Percentiles rank a stretch among this genome's conserved stretches.
These are phyloP conservation scores for Endomychus coccineus DNA, from an alignment of 2,888 invertebrate species.

Conservation along the genomic window DNA sequence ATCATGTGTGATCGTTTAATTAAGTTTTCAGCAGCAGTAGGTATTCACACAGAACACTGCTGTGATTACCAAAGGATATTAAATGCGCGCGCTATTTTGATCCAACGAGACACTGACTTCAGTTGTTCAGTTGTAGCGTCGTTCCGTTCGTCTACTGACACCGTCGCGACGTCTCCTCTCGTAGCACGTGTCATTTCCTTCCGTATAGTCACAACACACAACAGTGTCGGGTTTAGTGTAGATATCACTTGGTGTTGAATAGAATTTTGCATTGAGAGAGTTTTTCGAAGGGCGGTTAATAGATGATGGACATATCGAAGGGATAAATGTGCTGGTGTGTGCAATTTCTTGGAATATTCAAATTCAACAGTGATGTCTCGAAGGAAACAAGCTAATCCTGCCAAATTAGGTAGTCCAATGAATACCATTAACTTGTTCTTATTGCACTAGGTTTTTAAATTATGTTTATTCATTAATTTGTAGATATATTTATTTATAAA, in stretches of 20 bases:
- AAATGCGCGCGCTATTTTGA: conserved; percentile 37
- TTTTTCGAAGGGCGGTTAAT: too few relatives aligned
- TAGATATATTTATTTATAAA: too few relatives aligned
- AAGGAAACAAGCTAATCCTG: conserved; percentile 16
- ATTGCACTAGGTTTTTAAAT: too few relatives aligned
- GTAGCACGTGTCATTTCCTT: conserved; percentile 6
- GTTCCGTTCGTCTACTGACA: conserved; percentile 9
- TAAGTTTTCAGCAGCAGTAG: conserved; percentile 10
- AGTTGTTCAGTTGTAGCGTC: conserved; percentile 23
- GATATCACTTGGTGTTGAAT: conserved; percentile 1
- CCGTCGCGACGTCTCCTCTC: conserved; percentile 9
- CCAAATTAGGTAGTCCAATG: conserved; percentile 13
- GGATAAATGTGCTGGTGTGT: neutral
- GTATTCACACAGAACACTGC: conserved; percentile 32
- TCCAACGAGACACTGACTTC: conserved; percentile 25
- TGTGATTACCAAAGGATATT: conserved; percentile 33
- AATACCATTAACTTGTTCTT: conserved; percentile 1
- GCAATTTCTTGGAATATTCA: neutral
- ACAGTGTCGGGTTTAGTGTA: neutral
- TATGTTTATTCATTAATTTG: too few relatives aligned
- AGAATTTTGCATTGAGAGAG: neutral
- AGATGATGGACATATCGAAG: too few relatives aligned
- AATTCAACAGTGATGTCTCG: conserved; percentile 9
- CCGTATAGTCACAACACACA: neutral
- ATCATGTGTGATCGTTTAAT: conserved; percentile 9